These are phyloP conservation scores for Apis mellifera DNA, from an alignment of 1,140 invertebrate species.

Conservation along the genomic window Amel_HAv3.1 CM009944.2:7674001-7674500, in stretches of 20 bases:
- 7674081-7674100: neutral
- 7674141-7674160: neutral
- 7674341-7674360: neutral
- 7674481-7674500: constrained; percentile 92
- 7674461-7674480: constrained; percentile 91
- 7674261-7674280: neutral
- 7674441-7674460: constrained; percentile 89
- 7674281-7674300: constrained; percentile 13
- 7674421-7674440: constrained; percentile 87
- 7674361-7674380: neutral
- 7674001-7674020: neutral
- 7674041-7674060: neutral
- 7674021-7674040: neutral
- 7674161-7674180: neutral
- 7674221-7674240: neutral
- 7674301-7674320: neutral
- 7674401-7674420: constrained; percentile 72
- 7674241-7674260: constrained; percentile 10
- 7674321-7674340: neutral
- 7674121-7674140: neutral
- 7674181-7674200: neutral
- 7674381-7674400: neutral
- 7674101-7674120: neutral
- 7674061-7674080: neutral
- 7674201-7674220: neutral